Conservation (phyloP, 2,888 invertebrate genomes). For the Calliopum simillimum region DNA sequence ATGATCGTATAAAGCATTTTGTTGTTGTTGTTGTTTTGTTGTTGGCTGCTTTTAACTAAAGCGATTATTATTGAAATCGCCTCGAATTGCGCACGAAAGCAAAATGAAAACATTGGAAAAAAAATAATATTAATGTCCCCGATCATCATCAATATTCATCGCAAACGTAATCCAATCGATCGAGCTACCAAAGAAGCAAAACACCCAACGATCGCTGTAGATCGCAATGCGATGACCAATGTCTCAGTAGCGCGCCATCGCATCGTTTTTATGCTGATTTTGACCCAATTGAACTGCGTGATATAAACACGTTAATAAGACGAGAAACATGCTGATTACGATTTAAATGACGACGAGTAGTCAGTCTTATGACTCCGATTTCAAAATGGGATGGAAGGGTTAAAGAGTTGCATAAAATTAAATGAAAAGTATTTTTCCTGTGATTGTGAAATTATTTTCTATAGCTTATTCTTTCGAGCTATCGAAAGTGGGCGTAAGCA, state of each 20-base stretch:
- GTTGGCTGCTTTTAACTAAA: conserved; percentile 9
- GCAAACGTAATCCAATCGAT: conserved; percentile 21
- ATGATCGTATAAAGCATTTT: background rate
- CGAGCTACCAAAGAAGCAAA: background rate
- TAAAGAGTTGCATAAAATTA: too few relatives aligned
- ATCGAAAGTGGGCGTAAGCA: too few relatives aligned
- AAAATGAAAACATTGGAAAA: conserved; percentile 29
- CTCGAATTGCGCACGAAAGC: conserved; percentile 22
- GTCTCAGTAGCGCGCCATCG: conserved; percentile 15
- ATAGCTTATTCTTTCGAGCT: too few relatives aligned
- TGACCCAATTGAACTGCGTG: conserved; percentile 36
- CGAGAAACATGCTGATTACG: background rate
- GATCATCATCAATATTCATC: conserved; percentile 36
- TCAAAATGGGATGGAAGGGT: too few relatives aligned
- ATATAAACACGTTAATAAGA: conserved; percentile 22
- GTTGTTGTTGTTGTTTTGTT: conserved; percentile 1
- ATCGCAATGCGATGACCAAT: conserved; percentile 23
- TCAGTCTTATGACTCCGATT: too few relatives aligned
- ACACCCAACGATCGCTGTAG: background rate
- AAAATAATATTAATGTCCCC: conserved; percentile 28
- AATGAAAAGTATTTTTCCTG: too few relatives aligned
- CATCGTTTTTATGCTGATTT: conserved; percentile 38
- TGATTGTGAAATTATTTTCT: too few relatives aligned
- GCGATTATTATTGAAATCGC: conserved; percentile 17
- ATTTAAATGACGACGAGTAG: too few relatives aligned